Base-by-base conservation (phyloP, 2,797 vertebrate genomes). In the Coreius guichenoti region DNA sequence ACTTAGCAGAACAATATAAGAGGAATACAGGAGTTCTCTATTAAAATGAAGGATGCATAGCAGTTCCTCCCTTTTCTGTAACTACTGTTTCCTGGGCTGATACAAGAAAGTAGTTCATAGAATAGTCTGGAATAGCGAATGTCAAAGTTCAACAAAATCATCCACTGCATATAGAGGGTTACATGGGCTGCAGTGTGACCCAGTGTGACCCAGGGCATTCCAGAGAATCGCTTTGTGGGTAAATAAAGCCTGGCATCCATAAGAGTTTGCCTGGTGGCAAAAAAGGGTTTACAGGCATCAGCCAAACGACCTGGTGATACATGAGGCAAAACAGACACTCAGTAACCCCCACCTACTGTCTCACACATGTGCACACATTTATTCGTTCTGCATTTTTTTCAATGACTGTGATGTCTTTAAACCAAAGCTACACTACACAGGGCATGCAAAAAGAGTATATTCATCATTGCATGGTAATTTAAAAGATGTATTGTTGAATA, bases 141-240 rank as follows among this genome's bases (percentile, higher is more conserved):
- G 81, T 67, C 72, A 83, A 76, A 89, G 87, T 79, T 86, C 89
- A 86, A 88, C 73, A 85, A 65, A 45, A 84, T 85, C 49, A 83
- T 89, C 45, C 83, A 86, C 88, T 89, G 90, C 91, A 93, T 93
- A 93, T 92, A 94, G 90, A 65, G 61, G 76, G 90, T 86, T 88
- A 88, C 89, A 26, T 36, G 8, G 43, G 31, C 45, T 76, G 91
- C 81, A 73, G 33, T 89, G 88, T 92, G 91, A 95, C 92, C 92
- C 89, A 31, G 68, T 58, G 80, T 91, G 93, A 94, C 93, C 93
- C 73, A 81, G 14, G 65, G 90, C 93, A 94, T 95, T 92, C 92
- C 93, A 92, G 92, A 93, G 91, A 58, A 39, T 11, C 88, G 75
- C 89, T 91, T 51, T 89, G 87, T 89, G 93, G 92, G 93, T 93